These are phyloP conservation scores for Nannoperca obscura DNA, from an alignment of 2,797 vertebrate species.

Conservation along the genomic window DNA sequence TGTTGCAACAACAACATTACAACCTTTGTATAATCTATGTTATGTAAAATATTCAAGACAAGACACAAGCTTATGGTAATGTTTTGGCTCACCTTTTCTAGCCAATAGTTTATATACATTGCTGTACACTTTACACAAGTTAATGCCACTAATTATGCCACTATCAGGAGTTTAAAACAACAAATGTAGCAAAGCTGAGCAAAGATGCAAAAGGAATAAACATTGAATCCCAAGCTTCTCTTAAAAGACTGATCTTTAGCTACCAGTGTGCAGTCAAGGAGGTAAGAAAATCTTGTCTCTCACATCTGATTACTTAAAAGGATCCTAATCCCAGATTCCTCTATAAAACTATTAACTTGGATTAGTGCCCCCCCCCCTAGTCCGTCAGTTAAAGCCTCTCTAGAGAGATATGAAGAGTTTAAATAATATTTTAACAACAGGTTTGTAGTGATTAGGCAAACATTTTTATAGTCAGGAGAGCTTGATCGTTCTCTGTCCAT, in stretches of 20 bases:
- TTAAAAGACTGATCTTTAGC: slow-evolving; percentile 16
- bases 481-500: not conserved
- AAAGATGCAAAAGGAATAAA: not conserved
- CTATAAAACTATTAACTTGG: slow-evolving; percentile 29
- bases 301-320: slow-evolving; percentile 42
- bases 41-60: not conserved
- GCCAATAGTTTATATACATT: not conserved
- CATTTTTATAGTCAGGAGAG: not conserved
- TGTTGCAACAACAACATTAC: not conserved
- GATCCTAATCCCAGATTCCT: slow-evolving; percentile 32
- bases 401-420: slow-evolving; percentile 6
- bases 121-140: not conserved
- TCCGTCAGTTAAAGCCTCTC: slow-evolving; percentile 15
- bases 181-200: not conserved
- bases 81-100: not conserved
- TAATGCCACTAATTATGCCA: not conserved
- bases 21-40: not conserved
- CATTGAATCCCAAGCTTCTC: slow-evolving; percentile 13
- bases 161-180: not conserved
- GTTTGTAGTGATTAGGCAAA: not conserved
- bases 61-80: not conserved
- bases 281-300: not conserved
- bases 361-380: slow-evolving; percentile 2
- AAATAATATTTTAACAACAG: not conserved
- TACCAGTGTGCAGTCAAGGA: slow-evolving; percentile 3